Conservation (phyloP, 2,888 invertebrate species). For the Hyppa rectilinea region DNA sequence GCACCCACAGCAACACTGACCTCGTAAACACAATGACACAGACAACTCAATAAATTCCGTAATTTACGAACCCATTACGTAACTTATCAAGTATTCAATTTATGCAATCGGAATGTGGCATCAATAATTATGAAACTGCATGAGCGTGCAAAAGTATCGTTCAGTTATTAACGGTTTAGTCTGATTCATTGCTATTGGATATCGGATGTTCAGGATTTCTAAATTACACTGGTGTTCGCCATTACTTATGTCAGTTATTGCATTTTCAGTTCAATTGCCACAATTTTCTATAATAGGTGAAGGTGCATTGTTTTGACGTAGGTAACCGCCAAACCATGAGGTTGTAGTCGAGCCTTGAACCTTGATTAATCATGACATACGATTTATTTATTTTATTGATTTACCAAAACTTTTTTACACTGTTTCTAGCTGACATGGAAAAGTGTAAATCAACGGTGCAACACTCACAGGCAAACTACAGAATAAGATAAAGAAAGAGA, state of each 20-base stretch:
- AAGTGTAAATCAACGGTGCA: no score
- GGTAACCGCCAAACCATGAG: background rate
- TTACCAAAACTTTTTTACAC: no score
- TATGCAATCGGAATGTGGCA: constrained; percentile 44
- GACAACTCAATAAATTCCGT: constrained; percentile 43
- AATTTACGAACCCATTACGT: constrained; percentile 43
- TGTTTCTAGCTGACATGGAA: no score
- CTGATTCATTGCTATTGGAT: constrained; percentile 56
- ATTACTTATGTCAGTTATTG: constrained; percentile 5
- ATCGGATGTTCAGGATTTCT: constrained; percentile 32
- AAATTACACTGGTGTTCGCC: constrained; percentile 38
- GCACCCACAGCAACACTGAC: constrained; percentile 7
- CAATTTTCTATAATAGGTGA: background rate
- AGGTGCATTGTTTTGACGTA: background rate
- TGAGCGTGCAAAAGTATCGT: constrained; percentile 59
- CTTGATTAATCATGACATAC: no score
- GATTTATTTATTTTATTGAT: no score
- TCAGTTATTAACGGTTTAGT: constrained; percentile 49
- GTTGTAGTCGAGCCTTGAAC: background rate
- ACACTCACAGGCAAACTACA: no score
- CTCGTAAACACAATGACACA: constrained; percentile 33
- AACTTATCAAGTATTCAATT: constrained; percentile 60
- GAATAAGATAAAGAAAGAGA: no score
- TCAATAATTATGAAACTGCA: constrained; percentile 60
- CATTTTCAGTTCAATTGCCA: background rate